Evolutionary conservation across 2,888 invertebrate genomes (phyloP).

Genomic region (Melanostoma scalare): DNA sequence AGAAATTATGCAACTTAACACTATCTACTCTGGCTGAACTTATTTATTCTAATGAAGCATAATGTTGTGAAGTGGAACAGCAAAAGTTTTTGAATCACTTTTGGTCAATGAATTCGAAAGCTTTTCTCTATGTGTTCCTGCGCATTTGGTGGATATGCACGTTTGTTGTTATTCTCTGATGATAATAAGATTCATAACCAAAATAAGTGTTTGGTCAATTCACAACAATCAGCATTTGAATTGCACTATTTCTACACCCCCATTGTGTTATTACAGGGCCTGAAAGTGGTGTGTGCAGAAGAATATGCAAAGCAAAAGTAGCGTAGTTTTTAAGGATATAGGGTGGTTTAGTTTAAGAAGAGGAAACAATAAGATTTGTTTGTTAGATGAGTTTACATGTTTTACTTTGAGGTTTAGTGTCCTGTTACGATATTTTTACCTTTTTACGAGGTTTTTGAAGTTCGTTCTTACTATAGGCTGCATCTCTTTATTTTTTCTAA

Average conservation of each 20-base stretch:
- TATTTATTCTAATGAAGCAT: slow-evolving; percentile 43
- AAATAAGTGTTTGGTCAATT: slow-evolving; percentile 19
- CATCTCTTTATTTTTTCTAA: too few species aligned
- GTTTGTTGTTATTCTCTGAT: slow-evolving; percentile 38
- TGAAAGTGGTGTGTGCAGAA: neutral
- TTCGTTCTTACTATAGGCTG: too few species aligned
- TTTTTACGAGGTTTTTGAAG: too few species aligned
- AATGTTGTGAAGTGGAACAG: slow-evolving; percentile 1
- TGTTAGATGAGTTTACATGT: too few species aligned
- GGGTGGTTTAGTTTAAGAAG: too few species aligned
- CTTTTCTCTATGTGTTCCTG: slow-evolving; percentile 49
- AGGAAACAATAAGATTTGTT: too few species aligned
- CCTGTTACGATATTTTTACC: too few species aligned
- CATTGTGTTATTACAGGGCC: slow-evolving; percentile 4
- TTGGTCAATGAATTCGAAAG: slow-evolving; percentile 64
- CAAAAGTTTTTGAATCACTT: slow-evolving; percentile 46
- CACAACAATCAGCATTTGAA: slow-evolving; percentile 28
- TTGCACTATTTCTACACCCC: slow-evolving; percentile 4
- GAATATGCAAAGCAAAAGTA: neutral
- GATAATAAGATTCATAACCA: slow-evolving; percentile 5
- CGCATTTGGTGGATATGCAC: slow-evolving; percentile 48
- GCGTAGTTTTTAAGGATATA: too few species aligned
- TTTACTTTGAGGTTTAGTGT: too few species aligned
- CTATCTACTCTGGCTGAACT: slow-evolving; percentile 22
- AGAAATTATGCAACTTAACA: slow-evolving; percentile 30